Evolutionary conservation across 2,797 vertebrate species (phyloP).

Genomic region (Paedocypris micromegethes): DNA sequence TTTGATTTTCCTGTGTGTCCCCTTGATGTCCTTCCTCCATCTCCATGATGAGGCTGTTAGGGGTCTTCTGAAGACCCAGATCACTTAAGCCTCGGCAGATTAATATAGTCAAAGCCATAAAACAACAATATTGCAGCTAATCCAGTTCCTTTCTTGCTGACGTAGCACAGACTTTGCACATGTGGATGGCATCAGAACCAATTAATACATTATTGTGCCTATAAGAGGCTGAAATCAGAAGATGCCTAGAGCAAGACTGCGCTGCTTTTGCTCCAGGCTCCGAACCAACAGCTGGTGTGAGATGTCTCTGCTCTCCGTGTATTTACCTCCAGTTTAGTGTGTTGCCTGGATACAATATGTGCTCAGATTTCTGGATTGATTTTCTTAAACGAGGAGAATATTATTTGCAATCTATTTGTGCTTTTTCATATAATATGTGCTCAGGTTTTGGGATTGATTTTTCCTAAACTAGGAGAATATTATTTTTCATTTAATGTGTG

Average conservation of each 20-base stretch:
- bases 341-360: conserved; percentile 56
- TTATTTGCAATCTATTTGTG: conserved; percentile 42
- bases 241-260: conserved; percentile 47
- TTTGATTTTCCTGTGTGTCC: neutral
- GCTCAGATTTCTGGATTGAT: conserved; percentile 51
- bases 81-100: conserved; percentile 40
- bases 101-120: conserved; percentile 28
- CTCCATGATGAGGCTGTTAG: conserved; percentile 18
- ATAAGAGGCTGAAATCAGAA: conserved; percentile 56
- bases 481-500: conserved; percentile 40
- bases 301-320: conserved; percentile 16
- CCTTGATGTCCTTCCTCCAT: neutral
- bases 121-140: conserved; percentile 35
- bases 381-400: conserved; percentile 51
- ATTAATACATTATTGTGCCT: conserved; percentile 23
- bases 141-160: conserved; percentile 27
- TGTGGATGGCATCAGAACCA: neutral
- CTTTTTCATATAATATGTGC: conserved; percentile 49
- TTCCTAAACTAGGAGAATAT: conserved; percentile 50
- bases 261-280: neutral
- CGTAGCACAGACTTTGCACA: conserved; percentile 22
- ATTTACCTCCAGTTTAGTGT: conserved; percentile 53
- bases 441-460: conserved; percentile 51
- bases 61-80: conserved; percentile 34
- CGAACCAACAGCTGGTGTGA: conserved; percentile 52